Evolutionary conservation across 2,888 invertebrate genomes (phyloP), one percentile per base, ranked within the genome.

Genomic region (Callyntrura sp.): DNA sequence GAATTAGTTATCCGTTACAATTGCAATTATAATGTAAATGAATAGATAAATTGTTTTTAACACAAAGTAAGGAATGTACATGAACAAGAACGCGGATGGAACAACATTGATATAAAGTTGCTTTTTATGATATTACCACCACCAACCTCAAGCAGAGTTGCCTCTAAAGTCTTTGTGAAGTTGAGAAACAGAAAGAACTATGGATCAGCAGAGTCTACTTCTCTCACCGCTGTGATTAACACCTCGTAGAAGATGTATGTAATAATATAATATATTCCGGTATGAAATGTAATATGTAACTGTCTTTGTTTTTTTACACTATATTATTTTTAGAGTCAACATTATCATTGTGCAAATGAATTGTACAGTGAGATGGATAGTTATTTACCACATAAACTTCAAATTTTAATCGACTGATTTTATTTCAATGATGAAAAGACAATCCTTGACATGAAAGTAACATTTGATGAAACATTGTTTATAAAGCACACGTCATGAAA

Each of bases 121-220:
- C 3, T 6, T 35, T 51, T 51, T 51, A 51, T 51, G 14, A n/a
- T 73, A n/a, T 35, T 28, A 45, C 20, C 45, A 17, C 70, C 11
- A 35, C 12, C n/a, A 20, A 45, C 20, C 45, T 43, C 70, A 20
- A 35, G 25, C n/a, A 20, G 8, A 20, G 60, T n/a, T 23, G 48
- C 73, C 73, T 73, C 73, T 20, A 73, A 35, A 35, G 8, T 8
- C 48, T 48, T 73, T 73, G 48, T 48, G 48, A 23, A 73, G 48
- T 48, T 70, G 70, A 43, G 43, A 65, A 65, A 28, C 65, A 14
- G 25, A 62, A 73, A 73, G 70, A 73, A 48, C 45, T 35, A 35
- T 4, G 35, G 35, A 73, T 23, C 20, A 73, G 60, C 23, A 60
- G 65, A 65, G 17, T 70, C 43, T 43, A 23, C 20, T 9, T 23